Conservation (phyloP, 1,140 invertebrate species). For the Conus ventricosus region DNA sequence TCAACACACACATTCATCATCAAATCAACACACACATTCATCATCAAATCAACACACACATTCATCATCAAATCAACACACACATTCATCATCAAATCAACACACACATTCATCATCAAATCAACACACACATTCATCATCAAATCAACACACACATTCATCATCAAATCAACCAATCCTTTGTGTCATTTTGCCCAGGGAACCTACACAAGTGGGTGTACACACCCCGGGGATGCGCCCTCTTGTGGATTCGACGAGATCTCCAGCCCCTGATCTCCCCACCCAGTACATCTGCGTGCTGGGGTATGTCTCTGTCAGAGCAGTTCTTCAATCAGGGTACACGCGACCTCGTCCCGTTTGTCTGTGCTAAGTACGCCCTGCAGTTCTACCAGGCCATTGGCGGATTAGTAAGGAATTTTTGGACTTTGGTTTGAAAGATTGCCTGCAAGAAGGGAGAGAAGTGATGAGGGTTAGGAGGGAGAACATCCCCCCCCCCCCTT, state of each 20-base stretch:
- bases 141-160: too few relatives aligned
- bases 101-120: too few relatives aligned
- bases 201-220: slow-evolving; percentile 67
- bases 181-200: slow-evolving; percentile 40
- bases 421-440: background rate
- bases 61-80: too few relatives aligned
- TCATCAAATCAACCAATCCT: too few relatives aligned
- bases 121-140: too few relatives aligned
- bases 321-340: slow-evolving; percentile 62
- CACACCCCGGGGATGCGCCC: slow-evolving; percentile 58
- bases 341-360: slow-evolving; percentile 54
- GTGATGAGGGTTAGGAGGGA: background rate
- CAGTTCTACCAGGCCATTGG: slow-evolving; percentile 60
- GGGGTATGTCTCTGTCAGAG: slow-evolving; percentile 38
- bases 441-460: too few relatives aligned
- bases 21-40: too few relatives aligned
- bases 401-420: slow-evolving; percentile 44
- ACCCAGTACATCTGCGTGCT: slow-evolving; percentile 46
- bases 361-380: slow-evolving; percentile 51
- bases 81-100: too few relatives aligned
- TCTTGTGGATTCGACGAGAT: slow-evolving; percentile 56
- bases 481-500: background rate
- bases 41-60: too few relatives aligned
- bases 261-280: slow-evolving; percentile 52
- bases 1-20: too few relatives aligned